Evolutionary conservation across 2,113 vertebrate genomes (phyloP), one percentile per base, ranked within the genome.

Genomic region (Cisticola juncidis): DNA sequence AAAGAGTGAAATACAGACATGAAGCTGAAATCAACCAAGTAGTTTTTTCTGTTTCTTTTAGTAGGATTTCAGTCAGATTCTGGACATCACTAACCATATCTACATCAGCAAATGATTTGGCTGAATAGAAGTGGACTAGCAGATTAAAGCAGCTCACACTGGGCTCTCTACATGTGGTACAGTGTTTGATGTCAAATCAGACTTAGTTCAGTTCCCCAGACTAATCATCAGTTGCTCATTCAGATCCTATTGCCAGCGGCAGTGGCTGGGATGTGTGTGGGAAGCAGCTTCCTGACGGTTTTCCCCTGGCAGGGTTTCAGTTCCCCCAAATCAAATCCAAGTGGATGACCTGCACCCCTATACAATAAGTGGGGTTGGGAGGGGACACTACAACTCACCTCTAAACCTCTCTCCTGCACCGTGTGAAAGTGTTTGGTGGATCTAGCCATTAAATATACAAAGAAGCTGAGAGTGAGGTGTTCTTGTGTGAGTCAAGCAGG

Each of bases 231-330:
- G 51, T 66, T 79, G 40, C 47, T 70, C 22, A 69, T 61, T 78
- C 60, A 53, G 50, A 82, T 40, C 42, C 44, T 17, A 45, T 38
- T 0, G 6, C 50, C 56, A 74, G 31, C 1, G 1, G 33, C 42
- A 70, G 70, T 2, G 22, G 6, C 51, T 66, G 47, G 25, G 42
- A 33, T 33, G 65, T 0, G 0, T 14, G 6, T 56, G 65, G 44
- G 45, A 60, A 85, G 60, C 42, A 73, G 24, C 31, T 87, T 72
- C 24, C 54, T 9, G 2, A 23, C n/a, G n/a, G 10, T 38, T 81
- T 48, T 82, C 9, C 26, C 10, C 20, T 31, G n/a, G 18, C 28
- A 57, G 35, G 42, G 54, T 66, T 58, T 47, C 68, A 77, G 35
- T 42, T 90, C 9, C 57, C 14, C 14, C 35, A 73, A 33, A 87